Base-by-base conservation (phyloP, 2,113 vertebrate genomes). In the Nerophis lumbriciformis region DNA sequence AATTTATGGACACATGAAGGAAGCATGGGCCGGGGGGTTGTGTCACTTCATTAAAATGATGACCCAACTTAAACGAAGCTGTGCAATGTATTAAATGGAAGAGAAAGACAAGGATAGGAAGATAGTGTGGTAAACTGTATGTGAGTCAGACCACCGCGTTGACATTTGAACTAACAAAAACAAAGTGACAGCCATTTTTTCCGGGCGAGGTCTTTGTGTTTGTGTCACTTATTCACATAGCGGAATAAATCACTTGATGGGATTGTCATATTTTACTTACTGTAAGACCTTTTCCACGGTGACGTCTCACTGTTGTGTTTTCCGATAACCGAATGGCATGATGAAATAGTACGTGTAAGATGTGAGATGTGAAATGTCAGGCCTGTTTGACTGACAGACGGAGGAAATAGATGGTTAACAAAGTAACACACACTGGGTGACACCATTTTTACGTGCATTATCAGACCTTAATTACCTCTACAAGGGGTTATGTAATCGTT, bases 341-440 rank as follows among this genome's bases (percentile, higher is more conserved):
- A 75, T 73, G 60, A 80, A 78, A 79, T 19, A 63, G 58, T 57
- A 56, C 16, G 38, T 21, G 36, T 13, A 42, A 68, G 63, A 75
- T 63, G 57, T 81, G 54, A 59, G 42, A 19, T 69, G 38, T 63
- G 77, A 80, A 86, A 86, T 88, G 81, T 83, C 82, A 88, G 52
- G 61, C 2, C 65, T 48, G 56, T 69, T 60, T 83, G 82, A 85
- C 67, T 61, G 68, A 79, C 63, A 37, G 65, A 16, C 10, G 15
- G 37, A 12, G 59, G 63, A 48, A 70, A 48, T 8, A n/a, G 57
- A 74, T 39, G 45, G 68, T 64, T 63, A 68, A 77, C 71, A 66
- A 63, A 74, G n/a, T n/a, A 63, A 73, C 38, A 54, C 53, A 75
- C 61, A 36, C 28, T 19, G 11, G 37, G 15, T 4, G 19, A 51